phyloP scores from a whole-genome alignment of 2,113 vertebrate genomes.

The Tonatia bakeri region DNA sequence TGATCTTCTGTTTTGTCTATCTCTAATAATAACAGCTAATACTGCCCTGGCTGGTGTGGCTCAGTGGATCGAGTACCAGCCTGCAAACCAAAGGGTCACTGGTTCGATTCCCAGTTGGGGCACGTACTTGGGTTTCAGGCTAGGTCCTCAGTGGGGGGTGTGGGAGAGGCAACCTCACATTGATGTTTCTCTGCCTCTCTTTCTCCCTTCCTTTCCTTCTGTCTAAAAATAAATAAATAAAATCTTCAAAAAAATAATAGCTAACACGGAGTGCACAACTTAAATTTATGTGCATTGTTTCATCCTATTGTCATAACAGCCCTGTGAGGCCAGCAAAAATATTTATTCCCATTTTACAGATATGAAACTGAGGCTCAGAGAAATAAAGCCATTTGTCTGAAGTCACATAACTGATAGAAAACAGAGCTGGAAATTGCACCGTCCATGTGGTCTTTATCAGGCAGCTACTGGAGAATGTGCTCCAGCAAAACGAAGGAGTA shows the following conservation, averaged over 20 bases:
- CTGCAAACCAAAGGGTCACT: no score
- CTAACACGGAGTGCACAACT: neutral
- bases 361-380: no score
- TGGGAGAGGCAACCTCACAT: no score
- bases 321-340: neutral
- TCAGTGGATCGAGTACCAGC: no score
- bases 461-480: neutral
- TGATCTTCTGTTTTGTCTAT: neutral
- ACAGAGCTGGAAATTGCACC: neutral
- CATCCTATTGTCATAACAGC: neutral
- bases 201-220: no score
- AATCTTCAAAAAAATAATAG: neutral
- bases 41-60: no score
- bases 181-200: no score
- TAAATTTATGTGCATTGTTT: neutral
- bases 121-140: no score
- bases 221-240: no score
- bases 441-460: neutral
- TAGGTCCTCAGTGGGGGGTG: no score
- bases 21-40: neutral
- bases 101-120: no score
- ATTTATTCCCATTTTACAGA: neutral
- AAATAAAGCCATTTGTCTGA: neutral
- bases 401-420: neutral
- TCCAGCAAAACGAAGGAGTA: neutral